Percentiles rank a stretch among this genome's conserved stretches.
Conservation (phyloP, 2,113 vertebrate species). For the Crotalus tigris region DNA sequence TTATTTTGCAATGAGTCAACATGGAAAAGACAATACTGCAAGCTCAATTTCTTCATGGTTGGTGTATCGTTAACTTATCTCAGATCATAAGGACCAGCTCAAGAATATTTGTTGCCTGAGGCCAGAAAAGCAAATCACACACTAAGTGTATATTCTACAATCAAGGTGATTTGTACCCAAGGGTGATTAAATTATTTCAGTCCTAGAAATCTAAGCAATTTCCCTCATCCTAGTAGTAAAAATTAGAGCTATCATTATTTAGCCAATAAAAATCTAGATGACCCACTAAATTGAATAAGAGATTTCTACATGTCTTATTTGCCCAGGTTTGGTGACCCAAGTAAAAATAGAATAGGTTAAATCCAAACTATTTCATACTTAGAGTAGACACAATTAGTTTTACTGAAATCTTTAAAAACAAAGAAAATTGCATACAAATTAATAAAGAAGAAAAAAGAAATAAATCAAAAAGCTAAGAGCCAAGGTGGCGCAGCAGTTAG, state of each 20-base stretch:
- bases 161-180: background rate
- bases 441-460: background rate
- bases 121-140: background rate
- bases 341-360: background rate
- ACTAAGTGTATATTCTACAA: background rate
- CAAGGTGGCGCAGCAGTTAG: no score
- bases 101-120: background rate
- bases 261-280: background rate
- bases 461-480: background rate
- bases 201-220: background rate
- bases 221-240: background rate
- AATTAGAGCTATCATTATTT: background rate
- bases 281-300: background rate
- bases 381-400: background rate
- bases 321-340: background rate
- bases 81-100: background rate
- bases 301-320: background rate
- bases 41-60: background rate
- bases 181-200: background rate
- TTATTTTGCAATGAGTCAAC: background rate
- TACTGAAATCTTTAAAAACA: background rate
- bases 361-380: background rate
- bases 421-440: background rate
- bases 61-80: background rate
- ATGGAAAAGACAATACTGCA: background rate